Base-by-base conservation (phyloP, 2,797 vertebrate genomes). In the Alca torda region DNA sequence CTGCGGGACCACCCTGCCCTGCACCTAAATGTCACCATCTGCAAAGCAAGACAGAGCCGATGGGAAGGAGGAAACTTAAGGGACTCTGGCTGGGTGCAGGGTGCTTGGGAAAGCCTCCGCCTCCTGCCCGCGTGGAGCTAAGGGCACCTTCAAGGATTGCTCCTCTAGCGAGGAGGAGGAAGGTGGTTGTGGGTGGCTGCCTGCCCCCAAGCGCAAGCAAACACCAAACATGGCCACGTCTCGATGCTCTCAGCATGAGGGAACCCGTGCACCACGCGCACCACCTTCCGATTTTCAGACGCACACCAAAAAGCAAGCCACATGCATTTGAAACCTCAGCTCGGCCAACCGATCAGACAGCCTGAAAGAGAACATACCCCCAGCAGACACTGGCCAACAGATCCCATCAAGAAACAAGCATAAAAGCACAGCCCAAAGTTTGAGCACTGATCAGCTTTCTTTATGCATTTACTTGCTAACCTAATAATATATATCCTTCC, bases 111-210 rank as follows among this genome's bases (percentile, higher is more conserved):
- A 63, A 79, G 35, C 16, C 33, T 54, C 39, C 31, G 15, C 4
- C 12, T 1, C 25, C 37, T 50, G 5, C 30, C 15, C 0, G 0
- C 4, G 1, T 4, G 0, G 19, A 86, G 45, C 35, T 73, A 8
- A 77, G 74, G 33, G 82, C 72, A 75, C 75, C 73, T 51, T 45
- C 39, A n/a, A 59, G 85, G 72, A 50, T 7, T 13, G 18, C 18
- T 87, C 50, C 72, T 50, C 51, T 11, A 26, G 3, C 1, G 0
- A 56, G 26, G 21, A 90, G 43, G 30, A 90, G 53, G 30, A 59
- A 16, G n/a, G 60, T 46, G 82, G 54, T 4, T 65, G 51, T 21
- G 50, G 86, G 81, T 74, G 60, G 51, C 46, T 92, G 73, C 59
- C 21, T 13, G 37, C 30, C 76, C 70, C 41, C 0, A 0, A 53